phyloP scores from a whole-genome alignment of 1,140 invertebrate genomes.

The Leptonema lineaticorne region DNA sequence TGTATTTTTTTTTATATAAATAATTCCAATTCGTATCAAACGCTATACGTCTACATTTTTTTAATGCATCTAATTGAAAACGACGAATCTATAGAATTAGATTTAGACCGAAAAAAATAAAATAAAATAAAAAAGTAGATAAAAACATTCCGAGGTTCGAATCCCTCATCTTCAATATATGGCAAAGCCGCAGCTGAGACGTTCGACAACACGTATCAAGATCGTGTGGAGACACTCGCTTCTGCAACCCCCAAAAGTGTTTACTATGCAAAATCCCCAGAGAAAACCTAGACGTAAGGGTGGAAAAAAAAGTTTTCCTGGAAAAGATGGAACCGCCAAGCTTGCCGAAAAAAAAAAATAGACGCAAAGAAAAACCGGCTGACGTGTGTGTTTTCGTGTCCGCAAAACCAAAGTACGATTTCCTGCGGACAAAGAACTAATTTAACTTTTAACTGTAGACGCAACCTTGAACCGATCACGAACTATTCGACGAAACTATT shows the following conservation, averaged over 20 bases:
- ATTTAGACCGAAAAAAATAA: too few relatives aligned
- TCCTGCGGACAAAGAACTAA: background rate
- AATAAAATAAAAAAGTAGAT: background rate
- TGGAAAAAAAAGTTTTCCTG: too few relatives aligned
- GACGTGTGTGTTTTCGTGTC: background rate
- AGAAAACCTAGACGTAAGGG: background rate
- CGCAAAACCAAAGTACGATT: background rate
- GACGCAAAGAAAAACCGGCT: background rate
- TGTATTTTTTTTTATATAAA: too few relatives aligned
- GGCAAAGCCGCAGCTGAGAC: background rate
- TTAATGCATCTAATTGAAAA: too few relatives aligned
- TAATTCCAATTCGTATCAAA: too few relatives aligned
- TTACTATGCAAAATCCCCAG: slow-evolving; percentile 12
- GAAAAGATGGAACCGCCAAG: background rate
- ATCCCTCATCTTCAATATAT: background rate
- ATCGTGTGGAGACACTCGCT: background rate
- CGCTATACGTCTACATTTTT: too few relatives aligned
- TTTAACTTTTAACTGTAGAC: slow-evolving; percentile 2
- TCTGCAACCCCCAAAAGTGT: slow-evolving; percentile 1
- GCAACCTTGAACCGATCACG: background rate
- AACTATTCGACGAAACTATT: too few relatives aligned
- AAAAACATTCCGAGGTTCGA: background rate
- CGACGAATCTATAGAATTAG: too few relatives aligned
- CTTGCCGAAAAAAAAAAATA: background rate
- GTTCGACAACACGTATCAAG: slow-evolving; percentile 15